Evolutionary conservation across 92 coral and sea anemone species (phyloP).

Genomic region (Palythoa grandiflora): DNA sequence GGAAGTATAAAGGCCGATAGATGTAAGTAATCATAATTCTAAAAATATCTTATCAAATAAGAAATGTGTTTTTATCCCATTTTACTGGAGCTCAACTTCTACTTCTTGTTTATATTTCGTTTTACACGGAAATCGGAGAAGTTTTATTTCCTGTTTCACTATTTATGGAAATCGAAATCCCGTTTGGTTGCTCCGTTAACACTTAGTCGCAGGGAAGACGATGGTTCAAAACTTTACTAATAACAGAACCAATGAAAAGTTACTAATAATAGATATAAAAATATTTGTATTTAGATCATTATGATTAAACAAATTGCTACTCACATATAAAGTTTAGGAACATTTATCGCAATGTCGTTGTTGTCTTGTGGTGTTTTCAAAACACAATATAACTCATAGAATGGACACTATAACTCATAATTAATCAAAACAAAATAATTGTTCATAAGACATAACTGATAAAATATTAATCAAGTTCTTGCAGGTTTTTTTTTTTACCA

Average conservation of each 20-base stretch:
- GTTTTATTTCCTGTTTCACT: not conserved
- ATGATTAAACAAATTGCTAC: too few species aligned
- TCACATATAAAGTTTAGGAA: too few species aligned
- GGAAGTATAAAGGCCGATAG: too few species aligned
- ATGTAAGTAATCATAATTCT: not conserved
- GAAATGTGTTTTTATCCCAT: not conserved
- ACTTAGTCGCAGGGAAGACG: too few species aligned
- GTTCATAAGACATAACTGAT: not conserved
- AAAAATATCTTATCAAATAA: not conserved
- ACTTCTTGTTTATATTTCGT: not conserved
- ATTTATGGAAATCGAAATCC: not conserved
- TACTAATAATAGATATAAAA: too few species aligned
- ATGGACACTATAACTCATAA: not conserved
- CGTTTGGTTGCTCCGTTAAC: too few species aligned
- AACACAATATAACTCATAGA: not conserved
- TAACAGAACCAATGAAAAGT: too few species aligned
- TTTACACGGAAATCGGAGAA: not conserved
- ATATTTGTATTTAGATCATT: too few species aligned
- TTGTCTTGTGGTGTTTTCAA: not conserved
- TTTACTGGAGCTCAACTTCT: not conserved
- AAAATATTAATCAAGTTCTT: too few species aligned
- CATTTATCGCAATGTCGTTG: not conserved
- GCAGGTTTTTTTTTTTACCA: too few species aligned
- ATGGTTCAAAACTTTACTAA: too few species aligned
- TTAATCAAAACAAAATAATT: not conserved